These are phyloP conservation scores for Geophilus truncorum DNA, from an alignment of 2,888 invertebrate genomes.

Conservation along the genomic window DNA sequence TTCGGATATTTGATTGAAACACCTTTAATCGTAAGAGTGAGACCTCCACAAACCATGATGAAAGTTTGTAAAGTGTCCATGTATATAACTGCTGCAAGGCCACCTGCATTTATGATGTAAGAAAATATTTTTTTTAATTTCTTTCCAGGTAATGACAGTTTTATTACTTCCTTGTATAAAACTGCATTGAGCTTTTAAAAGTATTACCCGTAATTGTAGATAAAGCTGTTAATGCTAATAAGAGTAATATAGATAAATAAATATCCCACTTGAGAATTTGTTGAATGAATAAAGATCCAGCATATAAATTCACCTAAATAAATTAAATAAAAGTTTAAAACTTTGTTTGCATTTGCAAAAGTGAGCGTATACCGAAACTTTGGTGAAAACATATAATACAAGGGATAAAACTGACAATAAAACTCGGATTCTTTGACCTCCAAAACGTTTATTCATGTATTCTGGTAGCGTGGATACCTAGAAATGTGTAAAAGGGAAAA, in stretches of 20 bases:
- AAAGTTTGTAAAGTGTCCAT: conserved; percentile 49
- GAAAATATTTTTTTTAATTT: not conserved
- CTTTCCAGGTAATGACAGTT: too few species aligned
- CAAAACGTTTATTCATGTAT: conserved; percentile 50
- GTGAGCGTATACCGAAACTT: conserved; percentile 49
- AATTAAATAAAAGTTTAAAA: not conserved
- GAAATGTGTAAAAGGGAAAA: not conserved
- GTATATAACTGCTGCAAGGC: conserved; percentile 45
- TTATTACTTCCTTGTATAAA: too few species aligned
- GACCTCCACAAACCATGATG: conserved; percentile 50
- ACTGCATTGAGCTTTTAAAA: not conserved
- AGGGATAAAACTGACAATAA: conserved; percentile 49
- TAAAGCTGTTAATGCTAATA: conserved; percentile 48
- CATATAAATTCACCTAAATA: conserved; percentile 51
- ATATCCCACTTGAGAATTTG: conserved; percentile 50
- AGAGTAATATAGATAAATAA: conserved; percentile 46
- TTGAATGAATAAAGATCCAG: conserved; percentile 52
- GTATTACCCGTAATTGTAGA: conserved; percentile 48
- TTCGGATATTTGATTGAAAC: not conserved
- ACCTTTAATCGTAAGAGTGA: conserved; percentile 46
- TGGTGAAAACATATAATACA: conserved; percentile 50
- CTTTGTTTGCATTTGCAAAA: too few species aligned
- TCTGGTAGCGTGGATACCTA: conserved; percentile 50
- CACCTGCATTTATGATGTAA: conserved; percentile 40
- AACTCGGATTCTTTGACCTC: conserved; percentile 47